Percentiles rank a stretch among this genome's conserved stretches.
Evolutionary conservation across 92 coral and sea anemone species (phyloP).

Genomic region (Pocillopora meandrina): DNA sequence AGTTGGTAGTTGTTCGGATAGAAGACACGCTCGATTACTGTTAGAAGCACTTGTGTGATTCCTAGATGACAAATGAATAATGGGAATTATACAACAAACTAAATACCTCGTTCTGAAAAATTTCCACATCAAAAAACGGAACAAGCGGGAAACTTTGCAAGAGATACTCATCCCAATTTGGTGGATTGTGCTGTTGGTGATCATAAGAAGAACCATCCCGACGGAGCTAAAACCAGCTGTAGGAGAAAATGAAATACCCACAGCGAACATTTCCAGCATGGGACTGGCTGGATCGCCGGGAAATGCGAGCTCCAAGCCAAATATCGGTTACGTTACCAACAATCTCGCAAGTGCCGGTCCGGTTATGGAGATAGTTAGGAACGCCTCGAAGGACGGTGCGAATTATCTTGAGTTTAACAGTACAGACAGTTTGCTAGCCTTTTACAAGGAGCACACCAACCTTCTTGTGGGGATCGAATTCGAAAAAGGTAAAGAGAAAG

Average conservation of each 20-base stretch:
- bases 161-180: conserved; percentile 81
- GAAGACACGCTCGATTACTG: no score
- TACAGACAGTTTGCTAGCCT: conserved; percentile 63
- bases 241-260: conserved; percentile 62
- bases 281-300: background rate
- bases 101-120: conserved; percentile 72
- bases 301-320: background rate
- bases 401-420: conserved; percentile 54
- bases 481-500: conserved; percentile 49
- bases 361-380: conserved; percentile 48
- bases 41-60: no score
- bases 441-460: conserved; percentile 54
- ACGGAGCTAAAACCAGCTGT: conserved; percentile 55
- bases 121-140: conserved; percentile 71
- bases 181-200: conserved; percentile 66
- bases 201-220: conserved; percentile 42
- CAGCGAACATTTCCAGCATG: conserved; percentile 16
- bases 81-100: conserved; percentile 76
- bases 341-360: conserved; percentile 39
- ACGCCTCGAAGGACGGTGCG: conserved; percentile 28
- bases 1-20: no score
- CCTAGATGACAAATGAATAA: background rate
- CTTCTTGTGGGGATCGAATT: conserved; percentile 65
- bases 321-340: conserved; percentile 61
- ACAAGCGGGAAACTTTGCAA: conserved; percentile 73